Evolutionary conservation across 1,140 invertebrate species (phyloP), one percentile per base, ranked within the genome.

Genomic region (Radopholus similis): DNA sequence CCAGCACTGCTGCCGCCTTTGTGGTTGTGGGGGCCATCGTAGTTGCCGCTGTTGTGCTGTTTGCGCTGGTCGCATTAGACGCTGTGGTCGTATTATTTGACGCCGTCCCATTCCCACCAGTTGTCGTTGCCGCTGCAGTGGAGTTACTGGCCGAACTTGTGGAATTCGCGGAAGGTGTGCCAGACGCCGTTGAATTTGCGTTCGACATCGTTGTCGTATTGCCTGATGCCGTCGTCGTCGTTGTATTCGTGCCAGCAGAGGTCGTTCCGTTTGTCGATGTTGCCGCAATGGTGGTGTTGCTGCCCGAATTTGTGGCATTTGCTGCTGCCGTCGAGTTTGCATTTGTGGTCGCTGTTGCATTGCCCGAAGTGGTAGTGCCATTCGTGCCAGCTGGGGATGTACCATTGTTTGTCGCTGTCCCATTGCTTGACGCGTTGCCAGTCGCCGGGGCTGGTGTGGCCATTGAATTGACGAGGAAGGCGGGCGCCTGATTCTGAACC

Each of bases 271-370:
- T 3, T 3, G 9, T 18, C 21, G 56, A 58, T 26, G 40, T 32
- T 42, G 30, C 3, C 23, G 26, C n/a, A 34, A 35, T 5, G 2
- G 30, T 58, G 9, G 34, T 58, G 15, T 28, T 44, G 38, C 30
- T 44, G 30, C 21, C 38, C 35, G 56, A 40, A 58, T 9, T 58
- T 58, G 56, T 11, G 44, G 6, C 18, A 4, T 18, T 21, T 21
- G 4, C 26, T 21, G 56, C 23, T 44, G 1, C 34, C 2, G 56
- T 21, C 8, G 32, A 21, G n/a, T n/a, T n/a, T n/a, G n/a, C n/a
- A 58, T 37, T 26, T 47, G 40, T 38, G 32, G 56, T 9, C 21
- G 55, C 55, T 4, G 55, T 57, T 49, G n/a, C 42, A 47, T 47
- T 47, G 3, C 11, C 18, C 18, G 38, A 11, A 42, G 44, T 47